These are phyloP conservation scores for Daubentonia madagascariensis DNA, from an alignment of 2,113 vertebrate genomes.

Conservation along the genomic window DNA sequence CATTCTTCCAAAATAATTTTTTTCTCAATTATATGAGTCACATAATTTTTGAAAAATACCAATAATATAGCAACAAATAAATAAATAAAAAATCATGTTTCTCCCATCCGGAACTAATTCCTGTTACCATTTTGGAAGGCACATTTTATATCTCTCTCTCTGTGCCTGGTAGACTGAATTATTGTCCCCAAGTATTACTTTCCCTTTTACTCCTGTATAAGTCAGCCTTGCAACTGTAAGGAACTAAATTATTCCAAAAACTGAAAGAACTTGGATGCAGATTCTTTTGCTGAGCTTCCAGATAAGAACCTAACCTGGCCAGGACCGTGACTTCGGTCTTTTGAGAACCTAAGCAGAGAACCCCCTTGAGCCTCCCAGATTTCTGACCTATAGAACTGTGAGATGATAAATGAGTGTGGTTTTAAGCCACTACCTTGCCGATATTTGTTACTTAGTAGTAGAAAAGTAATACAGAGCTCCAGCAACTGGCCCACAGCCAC, in stretches of 20 bases:
- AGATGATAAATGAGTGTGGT: neutral
- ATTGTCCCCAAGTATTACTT: neutral
- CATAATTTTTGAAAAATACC: neutral
- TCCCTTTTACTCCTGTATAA: neutral
- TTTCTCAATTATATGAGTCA: neutral
- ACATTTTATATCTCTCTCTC: neutral
- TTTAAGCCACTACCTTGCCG: neutral
- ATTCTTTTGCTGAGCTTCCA: neutral
- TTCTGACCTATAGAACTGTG: neutral
- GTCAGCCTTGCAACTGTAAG: accelerated
- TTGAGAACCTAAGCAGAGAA: neutral
- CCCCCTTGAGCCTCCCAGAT: accelerated
- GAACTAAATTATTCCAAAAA: neutral
- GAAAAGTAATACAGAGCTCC: neutral
- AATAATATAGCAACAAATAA: neutral
- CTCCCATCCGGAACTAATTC: neutral
- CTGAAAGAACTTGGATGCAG: neutral
- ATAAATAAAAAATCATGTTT: neutral
- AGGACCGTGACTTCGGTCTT: neutral
- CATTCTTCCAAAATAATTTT: neutral
- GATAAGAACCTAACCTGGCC: neutral
- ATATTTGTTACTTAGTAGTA: neutral
- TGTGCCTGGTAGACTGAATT: neutral
- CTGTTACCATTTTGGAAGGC: no score
- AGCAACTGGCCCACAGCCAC: neutral